phyloP scores from a whole-genome alignment of 2,797 vertebrate species.

The Cheirogaleus major region DNA sequence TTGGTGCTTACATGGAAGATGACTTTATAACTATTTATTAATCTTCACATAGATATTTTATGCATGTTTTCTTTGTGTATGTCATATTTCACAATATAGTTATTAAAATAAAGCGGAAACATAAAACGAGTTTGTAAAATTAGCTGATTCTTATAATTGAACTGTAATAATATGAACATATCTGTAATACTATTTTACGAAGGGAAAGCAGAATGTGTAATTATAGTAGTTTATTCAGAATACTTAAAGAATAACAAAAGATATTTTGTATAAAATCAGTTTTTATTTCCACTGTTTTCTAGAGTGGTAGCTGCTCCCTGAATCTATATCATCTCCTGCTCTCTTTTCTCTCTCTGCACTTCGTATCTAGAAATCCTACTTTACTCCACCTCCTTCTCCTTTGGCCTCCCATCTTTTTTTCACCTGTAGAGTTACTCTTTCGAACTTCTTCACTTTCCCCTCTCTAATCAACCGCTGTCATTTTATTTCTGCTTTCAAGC shows the following conservation, averaged over 20 bases:
- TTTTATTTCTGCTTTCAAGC: background rate
- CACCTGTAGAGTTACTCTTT: background rate
- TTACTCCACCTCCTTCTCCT: background rate
- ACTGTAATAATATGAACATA: background rate
- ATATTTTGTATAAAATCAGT: background rate
- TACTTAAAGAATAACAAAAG: background rate
- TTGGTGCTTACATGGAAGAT: background rate
- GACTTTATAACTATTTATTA: background rate
- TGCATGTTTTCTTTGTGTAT: background rate
- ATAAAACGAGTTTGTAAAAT: background rate
- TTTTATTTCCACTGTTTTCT: background rate
- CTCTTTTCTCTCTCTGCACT: background rate
- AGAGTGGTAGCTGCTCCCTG: background rate
- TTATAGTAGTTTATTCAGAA: background rate
- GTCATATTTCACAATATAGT: background rate
- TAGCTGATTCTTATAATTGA: background rate
- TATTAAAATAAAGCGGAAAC: background rate
- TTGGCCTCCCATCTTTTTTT: background rate
- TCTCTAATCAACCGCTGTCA: background rate
- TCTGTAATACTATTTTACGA: background rate
- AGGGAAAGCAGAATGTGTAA: background rate
- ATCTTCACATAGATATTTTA: background rate
- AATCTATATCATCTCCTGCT: background rate
- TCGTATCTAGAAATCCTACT: background rate
- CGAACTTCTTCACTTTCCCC: background rate